Evolutionary conservation across 1,140 invertebrate species (phyloP), one percentile per base, ranked within the genome.

Genomic region (Magallana ariakensis): DNA sequence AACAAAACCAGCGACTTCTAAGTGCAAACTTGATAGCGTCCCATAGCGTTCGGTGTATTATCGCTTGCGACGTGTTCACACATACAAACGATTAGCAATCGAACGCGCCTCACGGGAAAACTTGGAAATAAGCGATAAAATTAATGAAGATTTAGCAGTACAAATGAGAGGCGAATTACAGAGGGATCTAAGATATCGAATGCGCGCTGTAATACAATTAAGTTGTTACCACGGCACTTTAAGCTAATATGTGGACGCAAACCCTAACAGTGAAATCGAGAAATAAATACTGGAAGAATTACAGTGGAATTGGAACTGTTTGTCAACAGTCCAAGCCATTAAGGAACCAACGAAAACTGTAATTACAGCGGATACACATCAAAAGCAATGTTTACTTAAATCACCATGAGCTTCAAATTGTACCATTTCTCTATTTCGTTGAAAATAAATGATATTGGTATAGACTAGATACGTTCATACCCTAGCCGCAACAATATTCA

Each of bases 121-220:
- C 22, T 26, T 19, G 66, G 66, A 75, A 10, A 33, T 26, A 75
- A 26, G 66, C 66, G 66, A 75, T 75, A 75, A 75, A 19, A 75
- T 75, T 75, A 75, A 75, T 75, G 66, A 75, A 75, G 66, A 75
- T 75, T 75, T 75, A 75, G 66, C 66, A 26, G 19, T 33, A 75
- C 22, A 75, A 75, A 75, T 75, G 22, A 75, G 22, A 26, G 66
- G 66, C 66, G 22, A 75, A 75, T 75, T 75, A 75, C 66, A 10
- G 66, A 0, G 66, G 66, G 33, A 75, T 75, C 66, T 22, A 26
- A 75, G 66, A 75, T 75, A 75, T 75, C 22, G 66, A 75, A 75
- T 26, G 66, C 66, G 22, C 66, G 22, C 66, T 22, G 22, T 33
- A 75, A 75, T 33, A 75, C 33, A 75, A 75, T 75, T 75, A 75